These are phyloP conservation scores for Eulacestoma nigropectus DNA, from an alignment of 2,113 vertebrate species.

Conservation along the genomic window DNA sequence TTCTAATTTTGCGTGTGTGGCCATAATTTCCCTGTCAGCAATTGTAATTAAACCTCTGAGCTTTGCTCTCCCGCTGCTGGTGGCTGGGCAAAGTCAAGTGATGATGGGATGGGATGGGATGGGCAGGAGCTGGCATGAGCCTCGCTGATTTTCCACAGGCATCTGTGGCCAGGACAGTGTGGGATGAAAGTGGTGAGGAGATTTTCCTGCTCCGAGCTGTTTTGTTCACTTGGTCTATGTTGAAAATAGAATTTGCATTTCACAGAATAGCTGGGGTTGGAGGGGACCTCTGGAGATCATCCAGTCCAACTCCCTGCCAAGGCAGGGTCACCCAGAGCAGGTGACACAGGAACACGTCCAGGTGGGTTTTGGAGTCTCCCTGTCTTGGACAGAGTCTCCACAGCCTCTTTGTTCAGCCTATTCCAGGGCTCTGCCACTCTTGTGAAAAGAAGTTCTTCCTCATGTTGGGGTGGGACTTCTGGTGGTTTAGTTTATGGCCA, in stretches of 20 bases:
- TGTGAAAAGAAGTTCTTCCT: neutral
- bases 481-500: neutral
- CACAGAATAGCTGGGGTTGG: neutral
- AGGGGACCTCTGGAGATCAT: neutral
- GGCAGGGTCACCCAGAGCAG: neutral
- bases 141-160: fast-evolving
- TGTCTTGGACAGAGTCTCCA: neutral
- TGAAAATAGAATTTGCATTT: neutral
- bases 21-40: neutral
- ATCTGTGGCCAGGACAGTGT: fast-evolving
- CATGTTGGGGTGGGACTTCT: neutral
- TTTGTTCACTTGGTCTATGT: neutral
- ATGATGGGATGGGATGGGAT: neutral
- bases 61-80: neutral
- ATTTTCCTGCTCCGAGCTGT: neutral
- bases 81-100: neutral
- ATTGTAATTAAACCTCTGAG: neutral
- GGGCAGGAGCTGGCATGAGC: neutral
- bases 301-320: neutral
- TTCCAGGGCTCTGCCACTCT: neutral
- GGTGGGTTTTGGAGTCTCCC: neutral
- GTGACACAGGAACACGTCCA: neutral
- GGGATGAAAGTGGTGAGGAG: neutral
- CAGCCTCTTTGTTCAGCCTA: neutral
- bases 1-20: neutral